Evolutionary conservation across 1,140 invertebrate species (phyloP), one percentile per base, ranked within the genome.

Genomic region (Paraescarpia echinospica): DNA sequence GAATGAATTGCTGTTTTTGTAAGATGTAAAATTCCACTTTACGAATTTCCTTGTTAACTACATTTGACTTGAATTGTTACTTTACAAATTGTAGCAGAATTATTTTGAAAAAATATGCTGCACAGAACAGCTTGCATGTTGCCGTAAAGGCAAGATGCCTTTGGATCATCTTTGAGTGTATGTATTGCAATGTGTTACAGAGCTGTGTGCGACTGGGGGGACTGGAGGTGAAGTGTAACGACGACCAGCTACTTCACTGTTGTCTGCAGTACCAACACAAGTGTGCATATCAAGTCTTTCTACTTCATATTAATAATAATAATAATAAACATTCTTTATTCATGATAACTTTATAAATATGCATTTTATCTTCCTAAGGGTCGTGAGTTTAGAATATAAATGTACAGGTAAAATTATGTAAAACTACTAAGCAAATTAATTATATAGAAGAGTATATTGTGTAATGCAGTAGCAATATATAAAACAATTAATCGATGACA

Each of bases 241-340:
- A 95, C 93, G 94, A 95, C 89, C 92, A 93, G 90, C 92, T 95
- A 33, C 91, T 95, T 31, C 94, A 94, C 88, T 94, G 94, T 89
- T 94, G 94, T 93, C 18, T 94, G 35, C 94, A 94, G 89, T 94
- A 89, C 89, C 91, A 93, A 89, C 92, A 94, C 6, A 94, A 94
- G 91, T 93, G 94, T 95, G 94, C 94, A 93, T 94, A 93, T 34
- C 89, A 51, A 77, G 12, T 12, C 59, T 27, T 41, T 41, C 41
- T 77, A 27, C 59, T 77, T 12, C 4, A 41, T 12, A 41, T 41
- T 77, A 18, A 6, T 27, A 77, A 27, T 12, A 77, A 5, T 31
- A 1, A 2, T 77, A 77, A 31, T 0, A n/a, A n/a, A n/a, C n/a
- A n/a, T n/a, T n/a, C n/a, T n/a, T n/a, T n/a, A n/a, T n/a, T n/a